Percentiles rank a stretch among this genome's conserved stretches.
Evolutionary conservation across 2,888 invertebrate genomes (phyloP).

Genomic region (Heliconius charithonia): DNA sequence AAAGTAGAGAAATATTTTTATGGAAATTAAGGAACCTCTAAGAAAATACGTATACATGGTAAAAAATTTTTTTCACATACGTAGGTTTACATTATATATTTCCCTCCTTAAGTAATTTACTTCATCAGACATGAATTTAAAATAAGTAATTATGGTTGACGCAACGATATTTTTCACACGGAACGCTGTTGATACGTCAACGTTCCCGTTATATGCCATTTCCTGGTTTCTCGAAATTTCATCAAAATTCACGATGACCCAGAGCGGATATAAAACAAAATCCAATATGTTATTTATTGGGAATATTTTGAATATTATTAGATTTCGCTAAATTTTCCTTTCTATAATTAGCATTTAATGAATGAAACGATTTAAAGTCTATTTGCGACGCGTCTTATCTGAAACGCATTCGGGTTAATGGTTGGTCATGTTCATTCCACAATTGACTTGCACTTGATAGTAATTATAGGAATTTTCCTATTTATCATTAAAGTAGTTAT

Average conservation of each 20-base stretch:
- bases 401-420: constrained; percentile 72
- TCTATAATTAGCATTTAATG: constrained; percentile 65
- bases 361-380: constrained; percentile 65
- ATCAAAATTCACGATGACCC: constrained; percentile 19
- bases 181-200: constrained; percentile 20
- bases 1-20: not conserved
- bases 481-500: constrained; percentile 64
- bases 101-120: too few species aligned
- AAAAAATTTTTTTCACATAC: too few species aligned
- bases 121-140: constrained; percentile 33
- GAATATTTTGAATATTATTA: constrained; percentile 46
- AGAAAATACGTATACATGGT: too few species aligned
- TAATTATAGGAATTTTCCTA: constrained; percentile 81
- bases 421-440: constrained; percentile 59
- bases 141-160: constrained; percentile 19
- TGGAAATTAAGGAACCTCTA: too few species aligned
- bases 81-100: too few species aligned
- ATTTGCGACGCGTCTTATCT: constrained; percentile 68
- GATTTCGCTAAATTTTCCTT: constrained; percentile 77
- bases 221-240: constrained; percentile 40
- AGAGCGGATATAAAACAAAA: constrained; percentile 4
- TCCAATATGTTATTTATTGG: constrained; percentile 29
- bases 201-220: constrained; percentile 26
- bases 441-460: constrained; percentile 61
- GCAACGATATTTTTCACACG: constrained; percentile 40